Conservation (phyloP, 2,888 invertebrate genomes). For the Fragum sueziense region DNA sequence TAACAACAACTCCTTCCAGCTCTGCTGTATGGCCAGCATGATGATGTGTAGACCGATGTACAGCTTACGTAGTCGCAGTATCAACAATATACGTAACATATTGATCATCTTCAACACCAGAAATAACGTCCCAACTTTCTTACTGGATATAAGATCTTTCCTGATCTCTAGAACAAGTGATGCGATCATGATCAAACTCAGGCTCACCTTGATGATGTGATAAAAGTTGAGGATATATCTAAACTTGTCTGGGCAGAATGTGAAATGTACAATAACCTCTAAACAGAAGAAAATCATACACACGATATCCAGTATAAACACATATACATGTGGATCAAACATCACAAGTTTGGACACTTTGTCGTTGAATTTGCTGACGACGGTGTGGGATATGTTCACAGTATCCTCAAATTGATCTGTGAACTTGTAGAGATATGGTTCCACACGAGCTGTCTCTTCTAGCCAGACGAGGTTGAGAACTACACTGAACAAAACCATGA, state of each 20-base stretch:
- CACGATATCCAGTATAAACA: slow-evolving; percentile 53
- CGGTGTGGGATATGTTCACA: not conserved
- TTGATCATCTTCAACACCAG: slow-evolving; percentile 60
- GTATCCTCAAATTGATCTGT: not conserved
- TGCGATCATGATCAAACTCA: slow-evolving; percentile 63
- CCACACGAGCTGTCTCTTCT: slow-evolving; percentile 31
- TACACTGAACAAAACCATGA: slow-evolving; percentile 56
- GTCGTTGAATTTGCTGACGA: not conserved
- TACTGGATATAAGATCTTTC: slow-evolving; percentile 30
- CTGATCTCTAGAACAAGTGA: slow-evolving; percentile 33
- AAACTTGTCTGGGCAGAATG: slow-evolving; percentile 59
- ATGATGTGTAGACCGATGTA: slow-evolving; percentile 69
- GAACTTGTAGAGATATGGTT: slow-evolving; percentile 37
- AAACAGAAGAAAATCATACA: slow-evolving; percentile 64
- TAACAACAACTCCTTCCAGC: slow-evolving; percentile 62
- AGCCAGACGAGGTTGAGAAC: slow-evolving; percentile 49
- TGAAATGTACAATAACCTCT: slow-evolving; percentile 64
- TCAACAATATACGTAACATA: slow-evolving; percentile 65
- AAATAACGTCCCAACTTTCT: slow-evolving; percentile 49
- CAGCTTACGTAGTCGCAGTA: slow-evolving; percentile 67
- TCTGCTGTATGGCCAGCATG: slow-evolving; percentile 64
- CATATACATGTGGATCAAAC: slow-evolving; percentile 44
- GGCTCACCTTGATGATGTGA: slow-evolving; percentile 63
- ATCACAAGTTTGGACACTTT: not conserved
- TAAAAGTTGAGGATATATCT: slow-evolving; percentile 57